phyloP scores from a whole-genome alignment of 2,888 invertebrate genomes.

The Orthonychiurus folsomi region DNA sequence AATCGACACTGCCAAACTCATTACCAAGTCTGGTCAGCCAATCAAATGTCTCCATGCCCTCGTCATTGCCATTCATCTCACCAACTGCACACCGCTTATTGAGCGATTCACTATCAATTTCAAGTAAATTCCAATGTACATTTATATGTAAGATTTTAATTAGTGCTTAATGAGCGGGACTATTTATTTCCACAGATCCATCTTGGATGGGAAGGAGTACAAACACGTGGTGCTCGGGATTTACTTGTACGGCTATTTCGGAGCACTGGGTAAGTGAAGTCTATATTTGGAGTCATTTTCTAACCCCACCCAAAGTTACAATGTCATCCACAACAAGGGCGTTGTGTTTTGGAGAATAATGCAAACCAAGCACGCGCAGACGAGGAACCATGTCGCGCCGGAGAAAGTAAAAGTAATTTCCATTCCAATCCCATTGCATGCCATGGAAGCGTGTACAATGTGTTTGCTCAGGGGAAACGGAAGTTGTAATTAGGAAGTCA shows the following conservation, averaged over 20 bases:
- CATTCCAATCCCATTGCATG: too few species aligned
- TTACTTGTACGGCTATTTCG: slow-evolving; percentile 35
- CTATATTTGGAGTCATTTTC: background rate
- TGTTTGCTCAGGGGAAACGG: too few species aligned
- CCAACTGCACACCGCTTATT: slow-evolving; percentile 28
- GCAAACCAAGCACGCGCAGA: background rate
- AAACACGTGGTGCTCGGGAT: slow-evolving; percentile 39
- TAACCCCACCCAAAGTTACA: too few species aligned
- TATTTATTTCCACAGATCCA: slow-evolving; percentile 29
- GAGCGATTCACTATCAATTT: slow-evolving; percentile 39
- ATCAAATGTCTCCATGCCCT: slow-evolving; percentile 40
- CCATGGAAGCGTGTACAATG: too few species aligned
- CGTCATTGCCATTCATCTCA: slow-evolving; percentile 34
- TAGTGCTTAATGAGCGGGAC: background rate
- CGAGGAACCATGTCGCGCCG: too few species aligned
- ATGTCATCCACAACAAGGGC: too few species aligned
- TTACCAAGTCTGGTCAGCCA: slow-evolving; percentile 29
- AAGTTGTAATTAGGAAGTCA: too few species aligned
- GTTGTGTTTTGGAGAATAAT: background rate
- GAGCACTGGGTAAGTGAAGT: slow-evolving; percentile 28
- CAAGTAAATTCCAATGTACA: slow-evolving; percentile 33
- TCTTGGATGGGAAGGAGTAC: slow-evolving; percentile 34
- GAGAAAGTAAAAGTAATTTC: too few species aligned
- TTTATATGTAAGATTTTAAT: too few species aligned
- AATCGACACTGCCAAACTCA: slow-evolving; percentile 26